Evolutionary conservation across 2,888 invertebrate genomes (phyloP).

Genomic region (Euspilapteryx auroguttella): DNA sequence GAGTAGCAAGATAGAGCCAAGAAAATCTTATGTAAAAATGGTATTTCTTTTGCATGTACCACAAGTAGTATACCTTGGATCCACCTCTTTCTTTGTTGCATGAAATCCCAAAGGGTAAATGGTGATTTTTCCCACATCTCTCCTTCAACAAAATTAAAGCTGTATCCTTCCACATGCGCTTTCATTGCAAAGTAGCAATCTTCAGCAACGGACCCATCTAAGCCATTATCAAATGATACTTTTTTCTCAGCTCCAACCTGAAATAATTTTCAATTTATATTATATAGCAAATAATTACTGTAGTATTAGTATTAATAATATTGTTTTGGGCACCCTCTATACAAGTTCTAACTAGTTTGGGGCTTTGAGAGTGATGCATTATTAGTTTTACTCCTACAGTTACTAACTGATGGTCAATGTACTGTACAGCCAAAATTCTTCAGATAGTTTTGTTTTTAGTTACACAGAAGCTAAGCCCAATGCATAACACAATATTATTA

Average conservation of each 20-base stretch:
- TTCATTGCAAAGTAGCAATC: slow-evolving; percentile 98
- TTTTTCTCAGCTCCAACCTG: slow-evolving; percentile 87
- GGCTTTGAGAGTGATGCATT: too few relatives aligned
- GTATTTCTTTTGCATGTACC: slow-evolving; percentile 84
- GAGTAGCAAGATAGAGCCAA: slow-evolving; percentile 90
- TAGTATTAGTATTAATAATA: too few relatives aligned
- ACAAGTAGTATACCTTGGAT: slow-evolving; percentile 89
- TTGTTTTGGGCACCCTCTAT: too few relatives aligned
- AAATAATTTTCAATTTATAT: too few relatives aligned
- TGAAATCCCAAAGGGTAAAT: slow-evolving; percentile 91
- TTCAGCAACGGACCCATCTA: slow-evolving; percentile 97
- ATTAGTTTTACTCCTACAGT: too few relatives aligned
- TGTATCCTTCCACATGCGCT: slow-evolving; percentile 86
- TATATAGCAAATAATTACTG: too few relatives aligned
- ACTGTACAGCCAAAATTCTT: too few relatives aligned
- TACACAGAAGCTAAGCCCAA: too few relatives aligned
- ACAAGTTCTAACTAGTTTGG: too few relatives aligned
- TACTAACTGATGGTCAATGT: too few relatives aligned
- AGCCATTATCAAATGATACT: slow-evolving; percentile 94
- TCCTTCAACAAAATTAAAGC: slow-evolving; percentile 94
- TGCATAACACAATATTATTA: too few relatives aligned
- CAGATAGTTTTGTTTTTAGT: too few relatives aligned
- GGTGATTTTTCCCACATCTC: slow-evolving; percentile 99
- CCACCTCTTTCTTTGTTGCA: slow-evolving; percentile 96
- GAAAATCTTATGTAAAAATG: slow-evolving; percentile 75